Evolutionary conservation across 2,888 invertebrate species (phyloP).

Genomic region (Empis stercorea): DNA sequence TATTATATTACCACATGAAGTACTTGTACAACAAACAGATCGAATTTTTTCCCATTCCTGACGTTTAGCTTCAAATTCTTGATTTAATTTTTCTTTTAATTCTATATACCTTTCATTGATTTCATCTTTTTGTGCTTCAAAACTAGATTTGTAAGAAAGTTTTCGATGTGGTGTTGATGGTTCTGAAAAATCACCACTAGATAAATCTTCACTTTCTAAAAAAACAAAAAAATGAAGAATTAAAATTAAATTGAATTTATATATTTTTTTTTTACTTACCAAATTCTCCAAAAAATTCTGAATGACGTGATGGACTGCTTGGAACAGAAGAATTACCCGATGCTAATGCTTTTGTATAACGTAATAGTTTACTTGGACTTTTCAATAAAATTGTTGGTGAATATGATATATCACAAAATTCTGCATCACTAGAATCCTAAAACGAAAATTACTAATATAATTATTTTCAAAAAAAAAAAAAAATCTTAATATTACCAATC

Average conservation of each 20-base stretch:
- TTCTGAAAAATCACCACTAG: slow-evolving; percentile 40
- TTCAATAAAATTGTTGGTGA: slow-evolving; percentile 39
- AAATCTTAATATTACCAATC: slow-evolving; percentile 19
- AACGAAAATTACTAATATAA: neutral
- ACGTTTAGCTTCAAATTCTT: slow-evolving; percentile 61
- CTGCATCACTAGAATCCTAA: slow-evolving; percentile 31
- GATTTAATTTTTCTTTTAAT: slow-evolving; percentile 56
- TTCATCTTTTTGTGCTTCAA: slow-evolving; percentile 43
- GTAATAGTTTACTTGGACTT: slow-evolving; percentile 26
- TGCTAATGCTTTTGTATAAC: slow-evolving; percentile 31
- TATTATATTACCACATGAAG: slow-evolving; percentile 11
- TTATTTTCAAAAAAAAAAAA: neutral
- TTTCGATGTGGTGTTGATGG: slow-evolving; percentile 30
- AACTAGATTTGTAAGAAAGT: slow-evolving; percentile 22
- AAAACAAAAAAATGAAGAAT: neutral
- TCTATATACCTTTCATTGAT: slow-evolving; percentile 58
- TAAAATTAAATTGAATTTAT: no score
- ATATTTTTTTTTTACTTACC: slow-evolving; percentile 35
- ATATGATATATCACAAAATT: slow-evolving; percentile 23
- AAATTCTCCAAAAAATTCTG: slow-evolving; percentile 52
- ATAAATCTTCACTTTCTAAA: slow-evolving; percentile 34
- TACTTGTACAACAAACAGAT: slow-evolving; percentile 19
- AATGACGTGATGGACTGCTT: slow-evolving; percentile 52
- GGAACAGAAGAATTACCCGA: slow-evolving; percentile 46
- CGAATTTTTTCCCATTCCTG: slow-evolving; percentile 45